These are phyloP conservation scores for Grus americana DNA, from an alignment of 2,113 vertebrate species.

Conservation along the genomic window DNA sequence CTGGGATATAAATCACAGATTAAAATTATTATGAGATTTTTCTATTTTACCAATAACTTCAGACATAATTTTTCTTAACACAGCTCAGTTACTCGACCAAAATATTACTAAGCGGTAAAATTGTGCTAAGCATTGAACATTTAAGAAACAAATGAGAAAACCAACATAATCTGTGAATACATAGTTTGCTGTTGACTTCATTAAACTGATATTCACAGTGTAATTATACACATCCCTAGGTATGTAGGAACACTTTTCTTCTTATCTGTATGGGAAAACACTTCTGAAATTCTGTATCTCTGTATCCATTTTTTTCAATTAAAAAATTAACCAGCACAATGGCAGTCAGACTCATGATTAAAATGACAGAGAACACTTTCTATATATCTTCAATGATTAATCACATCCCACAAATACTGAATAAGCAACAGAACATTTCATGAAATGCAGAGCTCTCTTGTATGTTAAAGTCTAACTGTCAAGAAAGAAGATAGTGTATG, in stretches of 20 bases:
- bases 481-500: not conserved
- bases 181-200: not conserved
- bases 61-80: not conserved
- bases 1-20: not conserved
- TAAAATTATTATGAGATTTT: not conserved
- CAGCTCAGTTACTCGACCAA: not conserved
- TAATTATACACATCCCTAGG: not conserved
- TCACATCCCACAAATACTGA: not conserved
- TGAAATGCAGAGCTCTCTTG: not conserved
- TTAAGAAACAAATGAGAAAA: not conserved
- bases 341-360: not conserved
- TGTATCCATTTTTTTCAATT: not conserved
- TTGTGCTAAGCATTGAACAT: not conserved
- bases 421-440: not conserved
- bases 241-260: not conserved
- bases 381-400: not conserved
- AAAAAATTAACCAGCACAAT: not conserved
- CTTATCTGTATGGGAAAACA: not conserved
- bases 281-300: not conserved
- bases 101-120: not conserved
- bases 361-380: not conserved
- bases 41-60: not conserved
- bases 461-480: not conserved
- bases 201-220: not conserved
- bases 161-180: not conserved